Percentiles rank a stretch among this genome's conserved stretches.
Conservation (phyloP, 1,140 invertebrate genomes). For the Metaphire vulgaris region DNA sequence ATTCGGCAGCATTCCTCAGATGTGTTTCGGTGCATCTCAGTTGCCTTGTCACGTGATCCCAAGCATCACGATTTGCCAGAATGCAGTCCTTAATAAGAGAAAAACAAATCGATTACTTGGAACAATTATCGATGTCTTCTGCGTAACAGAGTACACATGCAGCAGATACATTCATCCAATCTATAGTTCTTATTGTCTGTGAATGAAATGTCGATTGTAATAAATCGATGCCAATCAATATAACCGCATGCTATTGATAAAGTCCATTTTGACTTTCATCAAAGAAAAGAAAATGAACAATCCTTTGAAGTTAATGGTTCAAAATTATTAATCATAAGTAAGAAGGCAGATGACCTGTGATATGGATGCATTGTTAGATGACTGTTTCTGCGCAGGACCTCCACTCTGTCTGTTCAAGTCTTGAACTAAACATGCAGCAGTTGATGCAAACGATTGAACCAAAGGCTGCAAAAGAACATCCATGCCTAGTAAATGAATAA, state of each 20-base stretch:
- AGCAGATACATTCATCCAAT: too few species aligned
- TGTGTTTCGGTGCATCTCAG: neutral
- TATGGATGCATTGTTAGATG: neutral
- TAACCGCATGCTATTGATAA: neutral
- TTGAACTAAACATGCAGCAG: neutral
- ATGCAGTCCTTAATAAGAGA: neutral
- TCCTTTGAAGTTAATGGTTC: neutral
- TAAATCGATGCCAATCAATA: neutral
- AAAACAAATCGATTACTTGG: too few species aligned
- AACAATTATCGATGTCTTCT: neutral
- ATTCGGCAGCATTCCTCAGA: neutral
- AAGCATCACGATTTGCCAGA: neutral
- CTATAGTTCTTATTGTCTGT: neutral
- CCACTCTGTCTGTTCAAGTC: neutral
- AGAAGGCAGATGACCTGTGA: neutral
- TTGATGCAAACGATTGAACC: neutral
- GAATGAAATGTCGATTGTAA: neutral
- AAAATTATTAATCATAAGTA: neutral
- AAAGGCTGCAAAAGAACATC: neutral
- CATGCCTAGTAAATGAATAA: too few species aligned
- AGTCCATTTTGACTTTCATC: neutral
- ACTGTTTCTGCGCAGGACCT: neutral
- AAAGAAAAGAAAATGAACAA: neutral
- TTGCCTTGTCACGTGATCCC: neutral
- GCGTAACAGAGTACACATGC: neutral